Evolutionary conservation across 1,140 invertebrate genomes (phyloP).

Genomic region (Drosophila dunni): DNA sequence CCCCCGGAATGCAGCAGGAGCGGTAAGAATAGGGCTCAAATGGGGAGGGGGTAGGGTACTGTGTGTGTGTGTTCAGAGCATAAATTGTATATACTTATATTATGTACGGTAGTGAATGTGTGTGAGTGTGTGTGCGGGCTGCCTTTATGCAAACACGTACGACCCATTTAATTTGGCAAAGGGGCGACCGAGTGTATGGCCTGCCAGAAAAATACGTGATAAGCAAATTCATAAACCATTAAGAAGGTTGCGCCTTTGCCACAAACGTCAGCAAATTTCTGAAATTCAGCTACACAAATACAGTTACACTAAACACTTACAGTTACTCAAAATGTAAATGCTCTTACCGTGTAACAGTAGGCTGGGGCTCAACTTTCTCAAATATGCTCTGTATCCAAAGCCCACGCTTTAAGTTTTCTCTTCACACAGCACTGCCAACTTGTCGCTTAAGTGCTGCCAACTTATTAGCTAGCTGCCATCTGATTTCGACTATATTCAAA

Average conservation of each 20-base stretch:
- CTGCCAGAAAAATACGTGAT: slow-evolving; percentile 76
- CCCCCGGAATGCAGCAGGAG: slow-evolving; percentile 12
- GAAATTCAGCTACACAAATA: slow-evolving; percentile 12
- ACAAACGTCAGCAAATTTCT: slow-evolving; percentile 64
- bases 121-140: slow-evolving; percentile 24
- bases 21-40: background rate
- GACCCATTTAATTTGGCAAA: slow-evolving; percentile 74
- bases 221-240: slow-evolving; percentile 80
- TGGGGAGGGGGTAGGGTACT: background rate
- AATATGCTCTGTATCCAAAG: background rate
- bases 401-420: background rate
- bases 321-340: slow-evolving; percentile 4
- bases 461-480: background rate
- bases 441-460: background rate
- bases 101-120: slow-evolving; percentile 1
- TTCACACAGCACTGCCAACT: background rate
- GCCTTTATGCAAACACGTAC: slow-evolving; percentile 76
- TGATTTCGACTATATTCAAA: no score
- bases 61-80: background rate
- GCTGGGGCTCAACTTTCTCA: background rate
- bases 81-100: slow-evolving; percentile 21
- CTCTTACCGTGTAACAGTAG: background rate
- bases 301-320: background rate
- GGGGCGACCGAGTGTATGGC: slow-evolving; percentile 64
- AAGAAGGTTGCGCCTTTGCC: slow-evolving; percentile 63